Conservation (phyloP, 2,888 invertebrate genomes). For the Meandrusa payeni region DNA sequence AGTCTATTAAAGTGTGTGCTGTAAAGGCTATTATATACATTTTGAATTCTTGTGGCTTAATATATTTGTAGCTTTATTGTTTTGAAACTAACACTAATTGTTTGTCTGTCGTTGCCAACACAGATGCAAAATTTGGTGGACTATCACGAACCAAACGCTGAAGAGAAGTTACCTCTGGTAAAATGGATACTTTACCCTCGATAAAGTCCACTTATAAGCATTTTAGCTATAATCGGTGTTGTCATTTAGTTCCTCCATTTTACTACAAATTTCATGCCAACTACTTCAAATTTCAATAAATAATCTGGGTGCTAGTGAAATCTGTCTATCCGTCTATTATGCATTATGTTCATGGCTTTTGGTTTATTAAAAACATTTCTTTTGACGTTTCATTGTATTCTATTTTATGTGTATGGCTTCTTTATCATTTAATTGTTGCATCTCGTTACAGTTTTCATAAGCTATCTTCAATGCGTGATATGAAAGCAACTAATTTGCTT, state of each 20-base stretch:
- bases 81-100: slow-evolving; percentile 60
- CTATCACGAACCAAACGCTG: slow-evolving; percentile 92
- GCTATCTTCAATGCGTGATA: slow-evolving; percentile 8
- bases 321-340: slow-evolving; percentile 12
- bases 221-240: slow-evolving; percentile 46
- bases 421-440: slow-evolving; percentile 17
- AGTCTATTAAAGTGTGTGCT: slow-evolving; percentile 19
- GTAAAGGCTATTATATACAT: slow-evolving; percentile 32
- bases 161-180: slow-evolving; percentile 96
- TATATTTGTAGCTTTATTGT: slow-evolving; percentile 34
- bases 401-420: slow-evolving; percentile 22
- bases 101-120: slow-evolving; percentile 74
- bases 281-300: slow-evolving; percentile 21
- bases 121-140: slow-evolving; percentile 93
- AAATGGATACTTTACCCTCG: slow-evolving; percentile 73
- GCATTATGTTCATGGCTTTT: slow-evolving; percentile 20
- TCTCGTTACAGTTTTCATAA: slow-evolving; percentile 5
- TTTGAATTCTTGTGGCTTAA: slow-evolving; percentile 42
- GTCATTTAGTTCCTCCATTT: slow-evolving; percentile 32
- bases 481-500: slow-evolving; percentile 21
- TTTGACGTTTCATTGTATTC: slow-evolving; percentile 14
- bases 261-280: slow-evolving; percentile 25
- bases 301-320: slow-evolving; percentile 18
- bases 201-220: slow-evolving; percentile 59
- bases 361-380: slow-evolving; percentile 12